Evolutionary conservation across 2,113 vertebrate genomes (phyloP).

Genomic region (Gambusia affinis): DNA sequence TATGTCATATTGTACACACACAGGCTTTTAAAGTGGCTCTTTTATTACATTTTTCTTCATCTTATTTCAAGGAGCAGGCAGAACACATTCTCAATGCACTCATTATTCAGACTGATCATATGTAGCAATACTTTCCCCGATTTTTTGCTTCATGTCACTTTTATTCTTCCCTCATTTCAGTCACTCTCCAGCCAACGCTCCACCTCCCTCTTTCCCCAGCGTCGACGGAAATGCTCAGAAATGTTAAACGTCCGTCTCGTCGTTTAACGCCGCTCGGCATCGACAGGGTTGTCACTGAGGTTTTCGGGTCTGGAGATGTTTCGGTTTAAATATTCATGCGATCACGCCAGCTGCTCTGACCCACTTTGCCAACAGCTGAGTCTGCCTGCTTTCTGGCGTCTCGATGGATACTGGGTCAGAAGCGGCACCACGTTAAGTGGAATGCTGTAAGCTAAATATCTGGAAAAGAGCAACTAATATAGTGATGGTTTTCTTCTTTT

Average conservation of each 20-base stretch:
- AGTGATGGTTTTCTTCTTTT: neutral
- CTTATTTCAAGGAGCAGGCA: neutral
- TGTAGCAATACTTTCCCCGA: neutral
- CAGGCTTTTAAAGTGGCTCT: neutral
- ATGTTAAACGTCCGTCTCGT: constrained; percentile 43
- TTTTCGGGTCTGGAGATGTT: constrained; percentile 52
- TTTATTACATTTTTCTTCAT: neutral
- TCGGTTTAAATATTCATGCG: constrained; percentile 70
- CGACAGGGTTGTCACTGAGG: constrained; percentile 44
- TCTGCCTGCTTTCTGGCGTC: constrained; percentile 35
- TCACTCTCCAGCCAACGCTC: constrained; percentile 9
- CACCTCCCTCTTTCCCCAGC: neutral
- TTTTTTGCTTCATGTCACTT: neutral
- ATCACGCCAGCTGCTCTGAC: constrained; percentile 69
- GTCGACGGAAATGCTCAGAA: constrained; percentile 26
- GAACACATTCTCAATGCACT: neutral
- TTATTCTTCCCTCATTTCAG: constrained; percentile 10
- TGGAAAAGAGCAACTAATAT: constrained; percentile 15
- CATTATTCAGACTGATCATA: neutral
- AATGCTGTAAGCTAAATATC: constrained; percentile 35
- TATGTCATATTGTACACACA: constrained; percentile 8
- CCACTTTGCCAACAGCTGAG: constrained; percentile 72
- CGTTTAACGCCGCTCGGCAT: constrained; percentile 61
- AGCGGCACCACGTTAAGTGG: constrained; percentile 30
- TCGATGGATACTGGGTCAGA: constrained; percentile 53